Conservation (phyloP, 2,888 invertebrate genomes). For the Sphaerophoria taeniata region DNA sequence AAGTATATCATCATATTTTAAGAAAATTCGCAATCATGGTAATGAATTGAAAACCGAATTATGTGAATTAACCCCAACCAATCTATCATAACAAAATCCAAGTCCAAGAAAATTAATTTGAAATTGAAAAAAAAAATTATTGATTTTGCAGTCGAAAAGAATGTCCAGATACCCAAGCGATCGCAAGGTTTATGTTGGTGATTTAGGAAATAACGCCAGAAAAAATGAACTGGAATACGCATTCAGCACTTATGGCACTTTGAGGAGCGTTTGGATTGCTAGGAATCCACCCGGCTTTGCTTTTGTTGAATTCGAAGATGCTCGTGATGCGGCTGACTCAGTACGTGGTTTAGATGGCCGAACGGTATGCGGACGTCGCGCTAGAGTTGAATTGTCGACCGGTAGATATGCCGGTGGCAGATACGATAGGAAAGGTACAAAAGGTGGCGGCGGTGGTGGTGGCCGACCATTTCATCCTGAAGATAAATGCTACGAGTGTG, state of each 20-base stretch:
- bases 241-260: slow-evolving; percentile 95
- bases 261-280: slow-evolving; percentile 98
- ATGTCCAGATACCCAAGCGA: slow-evolving; percentile 93
- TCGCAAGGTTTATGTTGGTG: slow-evolving; percentile 98
- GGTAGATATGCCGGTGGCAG: slow-evolving; percentile 87
- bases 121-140: slow-evolving; percentile 51
- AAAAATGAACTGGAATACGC: slow-evolving; percentile 97
- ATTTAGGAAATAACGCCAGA: slow-evolving; percentile 94
- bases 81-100: slow-evolving; percentile 1
- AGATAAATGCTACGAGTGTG: slow-evolving; percentile 97
- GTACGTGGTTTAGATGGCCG: slow-evolving; percentile 90
- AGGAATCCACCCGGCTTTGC: slow-evolving; percentile 96
- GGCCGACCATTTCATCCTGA: slow-evolving; percentile 89
- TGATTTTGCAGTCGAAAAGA: slow-evolving; percentile 78
- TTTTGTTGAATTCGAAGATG: slow-evolving; percentile 96
- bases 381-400: slow-evolving; percentile 96
- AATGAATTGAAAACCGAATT: slow-evolving; percentile 26
- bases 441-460: slow-evolving; percentile 77
- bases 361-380: slow-evolving; percentile 94
- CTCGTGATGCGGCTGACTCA: slow-evolving; percentile 94
- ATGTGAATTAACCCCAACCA: slow-evolving; percentile 2
- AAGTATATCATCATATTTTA: slow-evolving; percentile 5
- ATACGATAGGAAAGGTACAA: slow-evolving; percentile 78
- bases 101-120: background rate
- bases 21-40: slow-evolving; percentile 44